Percentiles rank a stretch among this genome's conserved stretches.
Evolutionary conservation across 2,888 invertebrate genomes (phyloP).

Genomic region (Eupithecia centaureata): DNA sequence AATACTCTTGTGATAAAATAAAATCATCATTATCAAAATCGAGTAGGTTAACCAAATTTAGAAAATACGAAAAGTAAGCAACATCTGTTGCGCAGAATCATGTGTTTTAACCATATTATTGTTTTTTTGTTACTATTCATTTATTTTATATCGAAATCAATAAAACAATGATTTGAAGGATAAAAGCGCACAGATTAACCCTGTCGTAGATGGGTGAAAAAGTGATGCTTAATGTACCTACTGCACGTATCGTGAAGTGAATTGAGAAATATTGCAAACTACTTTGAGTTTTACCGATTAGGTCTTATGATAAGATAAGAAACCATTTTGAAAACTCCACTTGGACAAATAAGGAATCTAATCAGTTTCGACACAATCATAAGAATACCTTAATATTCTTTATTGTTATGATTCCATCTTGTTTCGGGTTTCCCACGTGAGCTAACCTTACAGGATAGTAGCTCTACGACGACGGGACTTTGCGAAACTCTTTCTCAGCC

Average conservation of each 20-base stretch:
- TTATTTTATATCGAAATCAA: too few relatives aligned
- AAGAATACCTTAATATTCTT: too few relatives aligned
- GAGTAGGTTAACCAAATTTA: neutral
- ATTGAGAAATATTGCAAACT: neutral
- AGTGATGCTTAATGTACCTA: neutral
- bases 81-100: neutral
- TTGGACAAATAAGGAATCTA: too few relatives aligned
- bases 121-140: too few relatives aligned
- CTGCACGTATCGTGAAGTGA: neutral
- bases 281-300: too few relatives aligned
- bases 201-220: neutral
- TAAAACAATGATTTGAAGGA: too few relatives aligned
- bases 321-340: neutral
- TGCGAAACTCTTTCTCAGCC: slow-evolving; percentile 24
- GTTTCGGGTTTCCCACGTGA: slow-evolving; percentile 37
- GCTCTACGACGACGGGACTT: slow-evolving; percentile 35
- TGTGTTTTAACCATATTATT: neutral
- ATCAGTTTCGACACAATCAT: too few relatives aligned
- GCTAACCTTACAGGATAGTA: slow-evolving; percentile 26
- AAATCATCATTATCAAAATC: neutral
- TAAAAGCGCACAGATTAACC: neutral
- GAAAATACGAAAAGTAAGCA: neutral
- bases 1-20: neutral
- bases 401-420: too few relatives aligned
- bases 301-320: neutral